These are phyloP conservation scores for Ancistrus triradiatus DNA, from an alignment of 2,113 vertebrate genomes.

Conservation along the genomic window DNA sequence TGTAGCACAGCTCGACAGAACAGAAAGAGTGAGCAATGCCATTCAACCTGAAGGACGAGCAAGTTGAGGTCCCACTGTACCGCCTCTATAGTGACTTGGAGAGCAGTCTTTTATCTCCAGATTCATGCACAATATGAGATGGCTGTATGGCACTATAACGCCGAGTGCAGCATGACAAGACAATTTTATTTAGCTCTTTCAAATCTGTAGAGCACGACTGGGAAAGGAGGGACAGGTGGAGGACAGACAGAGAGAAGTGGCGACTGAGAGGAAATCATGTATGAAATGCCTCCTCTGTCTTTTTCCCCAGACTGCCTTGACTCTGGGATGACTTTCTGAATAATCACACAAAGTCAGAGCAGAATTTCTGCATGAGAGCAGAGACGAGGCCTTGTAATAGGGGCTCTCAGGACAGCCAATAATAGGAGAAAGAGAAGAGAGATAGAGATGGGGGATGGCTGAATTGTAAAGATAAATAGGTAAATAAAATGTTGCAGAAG, in stretches of 20 bases:
- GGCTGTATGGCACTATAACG: background rate
- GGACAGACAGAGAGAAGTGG: background rate
- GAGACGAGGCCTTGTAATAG: constrained; percentile 17
- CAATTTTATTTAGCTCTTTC: constrained; percentile 15
- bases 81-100: constrained; percentile 15
- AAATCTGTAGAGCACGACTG: background rate
- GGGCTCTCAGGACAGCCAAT: constrained; percentile 13
- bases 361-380: constrained; percentile 24
- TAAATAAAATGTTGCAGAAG: too few species aligned
- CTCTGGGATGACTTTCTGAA: constrained; percentile 30
- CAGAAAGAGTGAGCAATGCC: constrained; percentile 17
- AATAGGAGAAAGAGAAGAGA: background rate
- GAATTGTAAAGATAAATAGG: too few species aligned
- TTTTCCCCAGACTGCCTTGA: constrained; percentile 21
- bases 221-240: constrained; percentile 20
- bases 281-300: constrained; percentile 1
- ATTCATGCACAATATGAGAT: constrained; percentile 8
- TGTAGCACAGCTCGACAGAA: constrained; percentile 17
- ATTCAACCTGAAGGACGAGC: constrained; percentile 38
- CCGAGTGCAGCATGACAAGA: constrained; percentile 3
- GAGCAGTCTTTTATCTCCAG: constrained; percentile 20
- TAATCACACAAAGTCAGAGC: constrained; percentile 31
- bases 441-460: background rate
- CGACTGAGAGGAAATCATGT: background rate
- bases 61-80: background rate